Conservation (phyloP, 2,888 invertebrate species). For the Amiota minor region DNA sequence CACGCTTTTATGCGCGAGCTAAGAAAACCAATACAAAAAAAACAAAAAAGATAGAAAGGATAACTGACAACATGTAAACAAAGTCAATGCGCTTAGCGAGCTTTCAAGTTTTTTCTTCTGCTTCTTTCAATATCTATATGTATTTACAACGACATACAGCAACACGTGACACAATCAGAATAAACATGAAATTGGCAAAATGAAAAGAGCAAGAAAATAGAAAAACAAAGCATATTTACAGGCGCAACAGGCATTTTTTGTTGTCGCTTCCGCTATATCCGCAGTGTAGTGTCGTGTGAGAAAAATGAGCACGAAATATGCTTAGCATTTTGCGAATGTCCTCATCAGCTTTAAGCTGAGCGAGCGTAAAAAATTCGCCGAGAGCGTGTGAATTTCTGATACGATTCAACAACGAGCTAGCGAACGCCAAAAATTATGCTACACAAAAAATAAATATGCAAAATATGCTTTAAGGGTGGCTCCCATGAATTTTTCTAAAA, state of each 20-base stretch:
- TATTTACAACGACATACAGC: constrained; percentile 23
- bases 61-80: constrained; percentile 17
- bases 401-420: too few species aligned
- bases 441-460: constrained; percentile 40
- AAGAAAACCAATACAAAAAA: neutral
- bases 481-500: constrained; percentile 7
- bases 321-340: constrained; percentile 24
- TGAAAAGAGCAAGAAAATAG: constrained; percentile 30
- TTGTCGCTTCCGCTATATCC: constrained; percentile 4
- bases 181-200: constrained; percentile 7
- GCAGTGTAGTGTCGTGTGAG: constrained; percentile 20
- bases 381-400: constrained; percentile 23
- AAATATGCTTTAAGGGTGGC: constrained; percentile 37
- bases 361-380: neutral
- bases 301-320: constrained; percentile 40
- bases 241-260: constrained; percentile 53
- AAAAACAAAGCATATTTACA: constrained; percentile 42
- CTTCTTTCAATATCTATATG: too few species aligned
- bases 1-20: constrained; percentile 40
- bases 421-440: constrained; percentile 53
- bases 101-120: constrained; percentile 29
- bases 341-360: constrained; percentile 18
- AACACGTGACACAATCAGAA: constrained; percentile 8
- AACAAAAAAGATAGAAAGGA: constrained; percentile 5
- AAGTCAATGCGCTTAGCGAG: constrained; percentile 28